Evolutionary conservation across 2,113 vertebrate species (phyloP).

Genomic region (Tragelaphus strepsiceros): DNA sequence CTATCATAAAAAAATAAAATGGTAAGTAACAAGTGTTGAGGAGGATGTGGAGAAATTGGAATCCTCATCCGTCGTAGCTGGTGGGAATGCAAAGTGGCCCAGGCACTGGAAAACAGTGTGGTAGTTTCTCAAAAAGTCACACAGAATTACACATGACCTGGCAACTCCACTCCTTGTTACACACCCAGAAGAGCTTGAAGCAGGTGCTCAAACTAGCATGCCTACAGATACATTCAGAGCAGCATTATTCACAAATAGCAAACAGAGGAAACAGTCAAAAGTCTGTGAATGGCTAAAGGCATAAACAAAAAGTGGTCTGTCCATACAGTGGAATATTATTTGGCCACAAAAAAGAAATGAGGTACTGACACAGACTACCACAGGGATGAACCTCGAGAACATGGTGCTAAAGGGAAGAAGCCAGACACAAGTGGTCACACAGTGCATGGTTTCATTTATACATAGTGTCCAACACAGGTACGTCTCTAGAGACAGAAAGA

Average conservation of each 20-base stretch:
- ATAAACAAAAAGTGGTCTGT: background rate
- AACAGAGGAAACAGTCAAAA: background rate
- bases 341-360: background rate
- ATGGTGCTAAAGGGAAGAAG: background rate
- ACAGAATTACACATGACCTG: background rate
- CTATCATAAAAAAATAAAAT: background rate
- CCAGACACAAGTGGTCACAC: background rate
- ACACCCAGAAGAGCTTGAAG: background rate
- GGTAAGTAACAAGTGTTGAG: background rate
- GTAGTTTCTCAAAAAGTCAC: background rate
- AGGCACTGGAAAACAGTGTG: background rate
- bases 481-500: background rate
- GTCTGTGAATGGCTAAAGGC: background rate
- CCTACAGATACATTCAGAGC: no score
- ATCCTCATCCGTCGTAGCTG: accelerated
- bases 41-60: background rate
- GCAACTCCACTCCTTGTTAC: background rate
- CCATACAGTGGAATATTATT: background rate
- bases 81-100: background rate
- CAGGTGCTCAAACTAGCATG: background rate
- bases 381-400: background rate
- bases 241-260: background rate
- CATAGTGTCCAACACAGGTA: background rate
- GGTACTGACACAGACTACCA: background rate
- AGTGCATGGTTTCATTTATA: background rate